A percentile compares a stretch with the other conserved stretches of the same genome.
Conservation (phyloP, 2,797 vertebrate genomes). For the Anolis apletophallus region DNA sequence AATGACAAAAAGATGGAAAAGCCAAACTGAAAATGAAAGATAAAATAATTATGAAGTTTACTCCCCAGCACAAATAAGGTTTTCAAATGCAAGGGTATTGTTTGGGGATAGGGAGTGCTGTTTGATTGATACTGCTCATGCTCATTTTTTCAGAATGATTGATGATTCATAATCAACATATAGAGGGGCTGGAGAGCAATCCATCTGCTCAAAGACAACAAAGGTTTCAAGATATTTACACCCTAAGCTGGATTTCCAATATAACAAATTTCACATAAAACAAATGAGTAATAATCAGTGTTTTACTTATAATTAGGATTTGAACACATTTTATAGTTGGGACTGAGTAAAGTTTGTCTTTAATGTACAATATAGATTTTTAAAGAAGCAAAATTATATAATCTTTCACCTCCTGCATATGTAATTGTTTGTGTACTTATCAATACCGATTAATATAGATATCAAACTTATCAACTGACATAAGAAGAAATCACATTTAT, state of each 20-base stretch:
- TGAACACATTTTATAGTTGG: slow-evolving; percentile 7
- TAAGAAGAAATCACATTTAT: slow-evolving; percentile 48
- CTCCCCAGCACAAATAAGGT: slow-evolving; percentile 69
- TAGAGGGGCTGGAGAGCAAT: slow-evolving; percentile 45
- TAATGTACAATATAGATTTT: slow-evolving; percentile 26
- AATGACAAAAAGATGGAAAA: slow-evolving; percentile 78
- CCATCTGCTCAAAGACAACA: slow-evolving; percentile 43
- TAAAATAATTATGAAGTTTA: slow-evolving; percentile 72
- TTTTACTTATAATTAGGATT: slow-evolving; percentile 19
- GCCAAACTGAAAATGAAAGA: slow-evolving; percentile 73
- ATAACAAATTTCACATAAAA: slow-evolving; percentile 63
- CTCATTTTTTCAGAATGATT: slow-evolving; percentile 42
- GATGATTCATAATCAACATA: slow-evolving; percentile 33
- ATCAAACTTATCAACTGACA: slow-evolving; percentile 52
- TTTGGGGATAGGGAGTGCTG: background rate
- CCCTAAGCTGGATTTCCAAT: background rate
- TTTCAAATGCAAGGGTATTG: slow-evolving; percentile 48
- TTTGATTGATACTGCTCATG: slow-evolving; percentile 42
- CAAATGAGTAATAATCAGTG: slow-evolving; percentile 55
- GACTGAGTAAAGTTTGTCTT: slow-evolving; percentile 2
- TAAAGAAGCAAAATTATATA: slow-evolving; percentile 47
- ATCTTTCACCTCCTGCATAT: slow-evolving; percentile 31
- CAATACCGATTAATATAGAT: slow-evolving; percentile 47
- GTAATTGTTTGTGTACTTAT: slow-evolving; percentile 36
- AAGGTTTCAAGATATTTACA: slow-evolving; percentile 18